These are phyloP conservation scores for Pentalonia nigronervosa DNA, from an alignment of 1,140 invertebrate genomes.

Conservation along the genomic window DNA sequence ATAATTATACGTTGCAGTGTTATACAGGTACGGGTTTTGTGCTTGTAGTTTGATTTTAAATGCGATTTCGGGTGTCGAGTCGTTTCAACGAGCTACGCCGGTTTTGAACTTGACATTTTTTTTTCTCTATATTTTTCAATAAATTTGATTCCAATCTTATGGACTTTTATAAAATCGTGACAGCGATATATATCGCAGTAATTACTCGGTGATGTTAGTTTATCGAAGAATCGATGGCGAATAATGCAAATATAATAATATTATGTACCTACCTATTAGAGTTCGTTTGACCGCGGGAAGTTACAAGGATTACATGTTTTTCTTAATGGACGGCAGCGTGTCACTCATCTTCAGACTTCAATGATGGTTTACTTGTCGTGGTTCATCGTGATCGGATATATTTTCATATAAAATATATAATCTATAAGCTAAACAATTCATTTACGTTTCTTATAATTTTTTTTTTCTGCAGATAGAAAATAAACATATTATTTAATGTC, in stretches of 20 bases:
- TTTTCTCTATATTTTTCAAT: not conserved
- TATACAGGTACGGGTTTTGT: not conserved
- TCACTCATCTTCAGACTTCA: not conserved
- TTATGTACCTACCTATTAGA: not conserved
- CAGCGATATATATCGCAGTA: not conserved
- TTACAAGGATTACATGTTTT: not conserved
- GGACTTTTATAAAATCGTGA: not conserved
- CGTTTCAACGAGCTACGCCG: not conserved
- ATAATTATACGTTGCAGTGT: not conserved
- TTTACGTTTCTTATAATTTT: too few species aligned
- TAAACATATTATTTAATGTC: not conserved
- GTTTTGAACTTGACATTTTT: not conserved
- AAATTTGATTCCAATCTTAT: not conserved
- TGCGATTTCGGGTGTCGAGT: not conserved
- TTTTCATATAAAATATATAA: not conserved
- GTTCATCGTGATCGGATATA: not conserved
- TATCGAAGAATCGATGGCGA: not conserved
- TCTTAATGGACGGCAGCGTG: not conserved
- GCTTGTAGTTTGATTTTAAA: not conserved
- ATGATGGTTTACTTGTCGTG: not conserved
- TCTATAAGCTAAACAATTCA: not conserved
- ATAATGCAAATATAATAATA: not conserved
- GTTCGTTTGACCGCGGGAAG: not conserved
- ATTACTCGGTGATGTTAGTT: not conserved
- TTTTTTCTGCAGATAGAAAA: not conserved